Conservation (phyloP, 2,797 vertebrate species). For the Hylomyscus alleni region DNA sequence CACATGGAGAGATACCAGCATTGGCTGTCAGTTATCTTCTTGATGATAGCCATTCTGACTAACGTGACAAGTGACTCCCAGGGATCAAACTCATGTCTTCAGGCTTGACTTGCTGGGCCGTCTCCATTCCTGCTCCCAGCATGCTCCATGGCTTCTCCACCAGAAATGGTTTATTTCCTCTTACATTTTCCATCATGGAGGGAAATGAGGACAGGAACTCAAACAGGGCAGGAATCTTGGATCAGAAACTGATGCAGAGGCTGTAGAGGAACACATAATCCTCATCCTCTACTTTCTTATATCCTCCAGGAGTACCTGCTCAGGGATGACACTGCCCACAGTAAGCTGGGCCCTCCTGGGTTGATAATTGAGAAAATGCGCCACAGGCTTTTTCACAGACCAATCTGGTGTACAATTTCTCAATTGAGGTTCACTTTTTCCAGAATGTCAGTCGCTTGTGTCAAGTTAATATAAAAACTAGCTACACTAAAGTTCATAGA, state of each 20-base stretch:
- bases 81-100: too few relatives aligned
- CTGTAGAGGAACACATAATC: neutral
- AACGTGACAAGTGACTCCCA: too few relatives aligned
- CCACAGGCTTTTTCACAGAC: neutral
- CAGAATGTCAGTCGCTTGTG: neutral
- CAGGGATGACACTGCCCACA: neutral
- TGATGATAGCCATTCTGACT: too few relatives aligned
- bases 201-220: neutral
- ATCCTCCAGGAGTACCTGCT: neutral
- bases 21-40: too few relatives aligned
- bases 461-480: neutral
- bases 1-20: slow-evolving; percentile 79
- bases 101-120: too few relatives aligned
- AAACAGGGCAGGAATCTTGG: neutral
- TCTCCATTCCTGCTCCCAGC: too few relatives aligned
- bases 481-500: neutral
- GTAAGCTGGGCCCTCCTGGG: neutral
- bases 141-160: too few relatives aligned
- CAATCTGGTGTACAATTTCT: neutral
- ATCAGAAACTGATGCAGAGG: neutral
- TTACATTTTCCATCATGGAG: neutral
- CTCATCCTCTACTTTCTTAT: neutral
- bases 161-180: neutral
- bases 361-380: neutral
- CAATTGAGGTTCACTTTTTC: neutral